Base-by-base conservation (phyloP, 2,797 vertebrate genomes). In the Gymnothorax reevesii region DNA sequence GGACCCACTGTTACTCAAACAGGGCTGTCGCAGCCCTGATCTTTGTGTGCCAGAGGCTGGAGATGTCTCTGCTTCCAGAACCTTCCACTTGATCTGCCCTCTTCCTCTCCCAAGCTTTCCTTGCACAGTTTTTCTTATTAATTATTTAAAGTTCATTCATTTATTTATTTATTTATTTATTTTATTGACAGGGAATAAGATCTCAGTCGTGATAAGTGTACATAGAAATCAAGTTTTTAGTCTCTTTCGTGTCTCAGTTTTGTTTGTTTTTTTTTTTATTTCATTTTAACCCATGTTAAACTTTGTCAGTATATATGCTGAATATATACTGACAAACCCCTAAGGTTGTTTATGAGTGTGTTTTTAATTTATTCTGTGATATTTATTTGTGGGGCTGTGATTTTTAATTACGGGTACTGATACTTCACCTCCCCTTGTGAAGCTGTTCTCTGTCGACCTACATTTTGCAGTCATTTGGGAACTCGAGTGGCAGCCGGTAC, bases 361-460 rank as follows among this genome's bases (percentile, higher is more conserved):
- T 62, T 54, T 86, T 82, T 42, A 73, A 71, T 86, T 83, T 75
- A 59, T 83, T 87, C 77, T 33, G 49, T 87, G 20, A 27, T 80
- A 83, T 60, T 83, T 83, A 59, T 33, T 83, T 83, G 12, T 3
- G 25, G 33, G 55, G 2, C 12, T 59, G 10, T 27, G 55, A 83
- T 82, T 75, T 75, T 87, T 83, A 83, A 54, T 42, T 59, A 86
- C 49, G 64, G 86, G 86, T 86, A 71, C 10, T 83, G 54, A 42
- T 7, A 69, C 25, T 71, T 83, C 10, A 22, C 54, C 57, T 83
- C 83, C 9, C 59, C 66, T 82, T 86, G 42, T 83, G 52, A 54
- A 33, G 84, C 55, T 8, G 4, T 33, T 59, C 27, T 83, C 71
- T n/a, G 9, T 49, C 2, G 22, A 12, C 12, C 57, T 59, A 7